phyloP scores from a whole-genome alignment of 2,113 vertebrate species.

The Camelus bactrianus region DNA sequence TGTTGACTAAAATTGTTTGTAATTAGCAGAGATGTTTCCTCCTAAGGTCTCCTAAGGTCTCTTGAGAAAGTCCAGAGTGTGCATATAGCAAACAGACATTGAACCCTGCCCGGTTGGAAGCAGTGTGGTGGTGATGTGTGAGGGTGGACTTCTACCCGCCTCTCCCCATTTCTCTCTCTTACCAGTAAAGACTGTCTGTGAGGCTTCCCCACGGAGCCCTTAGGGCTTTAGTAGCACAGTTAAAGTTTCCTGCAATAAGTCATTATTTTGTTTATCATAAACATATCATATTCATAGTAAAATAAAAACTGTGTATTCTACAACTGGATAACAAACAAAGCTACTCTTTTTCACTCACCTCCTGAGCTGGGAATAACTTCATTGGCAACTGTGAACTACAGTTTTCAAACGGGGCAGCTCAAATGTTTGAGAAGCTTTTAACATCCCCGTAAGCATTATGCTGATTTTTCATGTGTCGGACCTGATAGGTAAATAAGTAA shows the following conservation, averaged over 20 bases:
- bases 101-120: not conserved
- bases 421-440: not conserved
- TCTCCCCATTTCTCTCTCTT: not conserved
- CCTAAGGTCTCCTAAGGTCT: slow-evolving; percentile 28
- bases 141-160: not conserved
- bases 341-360: not conserved
- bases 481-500: not conserved
- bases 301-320: not conserved
- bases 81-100: not conserved
- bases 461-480: not conserved
- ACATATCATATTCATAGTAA: not conserved
- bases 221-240: not conserved
- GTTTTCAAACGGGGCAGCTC: not conserved
- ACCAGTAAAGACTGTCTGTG: not conserved
- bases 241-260: not conserved
- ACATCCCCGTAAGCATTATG: not conserved
- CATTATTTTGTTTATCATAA: not conserved
- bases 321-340: slow-evolving; percentile 5
- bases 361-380: not conserved
- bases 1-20: not conserved
- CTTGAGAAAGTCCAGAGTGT: not conserved
- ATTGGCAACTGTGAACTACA: not conserved
- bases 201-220: not conserved
- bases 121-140: fast-evolving
- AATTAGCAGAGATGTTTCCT: not conserved